Base-by-base conservation (phyloP, 23 tunicate species). In the Corella eumyota region DNA sequence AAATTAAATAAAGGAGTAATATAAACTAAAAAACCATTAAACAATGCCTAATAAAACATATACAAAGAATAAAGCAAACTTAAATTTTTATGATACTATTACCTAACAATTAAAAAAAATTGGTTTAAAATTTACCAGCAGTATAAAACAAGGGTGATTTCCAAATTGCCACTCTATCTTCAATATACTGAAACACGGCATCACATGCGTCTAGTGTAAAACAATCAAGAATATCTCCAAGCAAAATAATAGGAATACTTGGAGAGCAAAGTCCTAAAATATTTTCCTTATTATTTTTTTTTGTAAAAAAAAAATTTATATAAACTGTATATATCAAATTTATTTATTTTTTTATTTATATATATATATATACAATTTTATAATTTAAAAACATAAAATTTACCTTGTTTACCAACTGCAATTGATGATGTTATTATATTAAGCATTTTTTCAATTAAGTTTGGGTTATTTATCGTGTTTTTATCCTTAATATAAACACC, bases 191-290 rank as follows among this genome's bases (percentile, higher is more conserved):
- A 72, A 92, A 92, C 17, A 92, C 76, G 11, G 38, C 45, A 32
- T 92, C 98, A 45, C 98, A 92, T 19, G 55, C 49, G 37, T 83
- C 93, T 17, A 92, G 58, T 21, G 98, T 92, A 0, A 65, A 45
- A 47, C 93, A 92, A 56, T 92, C 98, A 37, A 92, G 47, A 1
- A 83, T 63, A 83, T 92, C 98, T 9, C 85, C 86, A 27, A 92
- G 62, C 7, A 92, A 52, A 6, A 68, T 68, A 58, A 92, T 76
- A 52, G 98, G 98, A 21, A 76, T 64, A 46, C 79, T 76, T 2
- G 85, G 72, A 0, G 92, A 70, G 67, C 93, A 92, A 23, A 76
- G 40, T 27, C 91, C 91, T 80, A 51, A 32, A 36, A 55, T 15
- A 17, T 13, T 11, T n/a, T n/a, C n/a, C n/a, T n/a, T n/a, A n/a